phyloP scores from a whole-genome alignment of 2,797 vertebrate genomes.

The Peromyscus nudipes region DNA sequence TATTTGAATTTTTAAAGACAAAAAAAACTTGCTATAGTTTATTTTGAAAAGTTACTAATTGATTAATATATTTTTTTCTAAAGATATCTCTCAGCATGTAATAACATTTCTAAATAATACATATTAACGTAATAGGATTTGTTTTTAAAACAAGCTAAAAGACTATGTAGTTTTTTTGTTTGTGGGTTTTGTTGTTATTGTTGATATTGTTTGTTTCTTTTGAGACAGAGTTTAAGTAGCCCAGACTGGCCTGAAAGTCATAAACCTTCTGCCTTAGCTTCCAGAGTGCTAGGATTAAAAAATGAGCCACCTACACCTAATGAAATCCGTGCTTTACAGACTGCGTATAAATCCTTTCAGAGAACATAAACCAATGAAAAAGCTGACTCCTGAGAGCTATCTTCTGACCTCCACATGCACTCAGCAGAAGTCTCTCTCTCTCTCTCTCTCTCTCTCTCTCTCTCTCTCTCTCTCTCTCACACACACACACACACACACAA shows the following conservation, averaged over 20 bases:
- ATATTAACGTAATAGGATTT: not conserved
- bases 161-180: not conserved
- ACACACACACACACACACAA: not conserved
- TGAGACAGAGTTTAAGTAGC: not conserved
- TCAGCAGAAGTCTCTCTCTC: not conserved
- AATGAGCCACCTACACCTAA: no score
- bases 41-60: not conserved
- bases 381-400: not conserved
- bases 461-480: not conserved
- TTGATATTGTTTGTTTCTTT: not conserved
- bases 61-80: not conserved
- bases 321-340: not conserved
- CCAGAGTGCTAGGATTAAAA: not conserved
- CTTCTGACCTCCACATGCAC: not conserved
- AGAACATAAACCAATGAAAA: conserved; percentile 2
- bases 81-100: not conserved
- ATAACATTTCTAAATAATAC: not conserved
- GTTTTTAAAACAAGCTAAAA: not conserved
- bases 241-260: not conserved
- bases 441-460: not conserved
- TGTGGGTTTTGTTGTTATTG: not conserved
- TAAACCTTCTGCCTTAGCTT: not conserved
- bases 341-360: not conserved
- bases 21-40: not conserved
- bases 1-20: not conserved